Evolutionary conservation across 2,113 vertebrate genomes (phyloP).

Genomic region (Felis chaus): DNA sequence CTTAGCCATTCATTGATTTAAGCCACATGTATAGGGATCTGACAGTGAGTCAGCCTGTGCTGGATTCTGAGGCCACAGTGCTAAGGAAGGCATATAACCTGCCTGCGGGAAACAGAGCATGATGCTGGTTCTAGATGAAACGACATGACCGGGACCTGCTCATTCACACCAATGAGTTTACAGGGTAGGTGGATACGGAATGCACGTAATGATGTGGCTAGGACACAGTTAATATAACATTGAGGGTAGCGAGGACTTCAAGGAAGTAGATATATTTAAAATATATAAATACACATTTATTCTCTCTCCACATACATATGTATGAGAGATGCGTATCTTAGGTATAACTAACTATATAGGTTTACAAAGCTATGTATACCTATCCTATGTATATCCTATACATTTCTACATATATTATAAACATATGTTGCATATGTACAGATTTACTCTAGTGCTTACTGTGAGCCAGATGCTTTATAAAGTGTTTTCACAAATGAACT

Average conservation of each 20-base stretch:
- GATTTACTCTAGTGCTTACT: background rate
- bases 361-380: background rate
- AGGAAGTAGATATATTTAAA: background rate
- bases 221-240: background rate
- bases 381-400: background rate
- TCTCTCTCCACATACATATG: background rate
- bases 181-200: background rate
- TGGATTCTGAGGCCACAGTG: background rate
- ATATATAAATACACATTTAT: background rate
- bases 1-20: background rate
- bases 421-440: background rate
- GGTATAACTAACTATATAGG: background rate
- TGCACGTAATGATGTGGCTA: background rate
- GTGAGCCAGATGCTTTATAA: background rate
- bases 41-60: background rate
- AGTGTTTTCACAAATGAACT: constrained; percentile 8
- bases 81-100: background rate
- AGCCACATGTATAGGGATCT: background rate
- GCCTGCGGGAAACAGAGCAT: background rate
- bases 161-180: background rate
- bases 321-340: background rate
- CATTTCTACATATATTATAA: background rate
- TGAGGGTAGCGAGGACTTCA: background rate
- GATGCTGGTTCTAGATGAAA: background rate
- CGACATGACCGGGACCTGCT: background rate